These are phyloP conservation scores for Limonius californicus DNA, from an alignment of 1,140 invertebrate genomes.

Conservation along the genomic window DNA sequence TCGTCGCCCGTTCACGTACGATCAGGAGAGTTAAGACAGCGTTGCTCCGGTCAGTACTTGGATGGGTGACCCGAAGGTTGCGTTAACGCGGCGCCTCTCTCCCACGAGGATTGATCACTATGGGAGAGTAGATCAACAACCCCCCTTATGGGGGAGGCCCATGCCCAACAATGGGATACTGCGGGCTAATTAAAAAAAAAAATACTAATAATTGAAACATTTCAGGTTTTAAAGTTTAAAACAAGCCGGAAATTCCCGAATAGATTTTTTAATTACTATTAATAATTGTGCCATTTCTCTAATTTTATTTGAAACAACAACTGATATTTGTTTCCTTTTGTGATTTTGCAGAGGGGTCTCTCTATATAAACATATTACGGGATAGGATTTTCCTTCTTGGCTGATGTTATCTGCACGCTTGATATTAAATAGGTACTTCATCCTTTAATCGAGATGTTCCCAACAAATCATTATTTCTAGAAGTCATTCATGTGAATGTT, in stretches of 20 bases:
- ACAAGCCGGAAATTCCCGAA: constrained; percentile 5
- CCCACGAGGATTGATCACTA: too few relatives aligned
- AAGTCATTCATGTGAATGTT: neutral
- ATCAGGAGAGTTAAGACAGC: too few relatives aligned
- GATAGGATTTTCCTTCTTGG: constrained; percentile 3
- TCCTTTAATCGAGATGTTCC: neutral
- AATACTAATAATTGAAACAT: constrained; percentile 22
- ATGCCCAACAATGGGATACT: too few relatives aligned
- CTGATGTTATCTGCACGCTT: constrained; percentile 6
- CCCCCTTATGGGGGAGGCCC: too few relatives aligned
- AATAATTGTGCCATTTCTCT: constrained; percentile 18
- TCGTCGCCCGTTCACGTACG: too few relatives aligned
- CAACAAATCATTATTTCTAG: constrained; percentile 15
- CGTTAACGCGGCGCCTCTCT: too few relatives aligned
- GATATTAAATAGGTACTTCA: constrained; percentile 10
- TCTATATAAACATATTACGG: constrained; percentile 14
- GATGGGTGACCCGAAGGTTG: too few relatives aligned
- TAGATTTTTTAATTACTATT: constrained; percentile 18
- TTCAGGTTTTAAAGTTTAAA: constrained; percentile 20
- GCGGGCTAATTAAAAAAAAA: too few relatives aligned
- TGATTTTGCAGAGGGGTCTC: constrained; percentile 11
- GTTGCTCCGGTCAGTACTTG: too few relatives aligned
- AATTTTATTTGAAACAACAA: too few relatives aligned
- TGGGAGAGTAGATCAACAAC: too few relatives aligned
- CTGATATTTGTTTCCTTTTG: constrained; percentile 18